phyloP scores from a whole-genome alignment of 2,113 vertebrate genomes.

The Bujurquina vittata region DNA sequence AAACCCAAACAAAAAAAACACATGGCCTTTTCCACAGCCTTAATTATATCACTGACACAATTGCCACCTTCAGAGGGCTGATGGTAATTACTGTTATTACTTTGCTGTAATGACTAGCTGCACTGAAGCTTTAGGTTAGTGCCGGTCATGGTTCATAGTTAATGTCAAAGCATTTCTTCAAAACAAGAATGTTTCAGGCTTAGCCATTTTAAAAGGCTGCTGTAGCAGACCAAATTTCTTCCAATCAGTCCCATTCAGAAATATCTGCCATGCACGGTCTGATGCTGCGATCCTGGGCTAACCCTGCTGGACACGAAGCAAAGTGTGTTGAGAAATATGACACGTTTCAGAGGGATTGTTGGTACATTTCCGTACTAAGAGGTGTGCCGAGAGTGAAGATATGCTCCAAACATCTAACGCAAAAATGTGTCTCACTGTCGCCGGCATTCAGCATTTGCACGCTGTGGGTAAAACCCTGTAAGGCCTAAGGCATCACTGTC shows the following conservation, averaged over 20 bases:
- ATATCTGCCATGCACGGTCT: neutral
- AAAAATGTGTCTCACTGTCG: too few relatives aligned
- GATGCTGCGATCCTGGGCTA: neutral
- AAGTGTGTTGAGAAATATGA: neutral
- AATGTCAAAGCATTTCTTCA: slow-evolving; percentile 19
- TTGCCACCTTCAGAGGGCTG: slow-evolving; percentile 58
- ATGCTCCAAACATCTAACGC: too few relatives aligned
- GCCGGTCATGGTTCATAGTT: neutral
- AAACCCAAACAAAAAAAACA: neutral
- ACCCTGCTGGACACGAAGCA: neutral
- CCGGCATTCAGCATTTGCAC: too few relatives aligned
- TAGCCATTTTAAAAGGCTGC: neutral
- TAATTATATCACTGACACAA: slow-evolving; percentile 67
- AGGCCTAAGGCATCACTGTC: neutral
- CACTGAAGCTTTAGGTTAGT: slow-evolving; percentile 37
- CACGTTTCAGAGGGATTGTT: neutral
- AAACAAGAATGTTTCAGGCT: slow-evolving; percentile 11
- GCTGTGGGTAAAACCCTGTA: too few relatives aligned
- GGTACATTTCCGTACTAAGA: neutral
- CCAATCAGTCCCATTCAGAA: neutral
- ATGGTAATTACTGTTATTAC: slow-evolving; percentile 72
- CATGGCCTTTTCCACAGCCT: slow-evolving; percentile 38
- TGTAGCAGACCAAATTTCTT: neutral
- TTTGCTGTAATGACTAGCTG: slow-evolving; percentile 47
- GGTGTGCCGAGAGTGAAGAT: too few relatives aligned